Base-by-base conservation (phyloP, 2,797 vertebrate species). In the Gouania willdenowi region DNA sequence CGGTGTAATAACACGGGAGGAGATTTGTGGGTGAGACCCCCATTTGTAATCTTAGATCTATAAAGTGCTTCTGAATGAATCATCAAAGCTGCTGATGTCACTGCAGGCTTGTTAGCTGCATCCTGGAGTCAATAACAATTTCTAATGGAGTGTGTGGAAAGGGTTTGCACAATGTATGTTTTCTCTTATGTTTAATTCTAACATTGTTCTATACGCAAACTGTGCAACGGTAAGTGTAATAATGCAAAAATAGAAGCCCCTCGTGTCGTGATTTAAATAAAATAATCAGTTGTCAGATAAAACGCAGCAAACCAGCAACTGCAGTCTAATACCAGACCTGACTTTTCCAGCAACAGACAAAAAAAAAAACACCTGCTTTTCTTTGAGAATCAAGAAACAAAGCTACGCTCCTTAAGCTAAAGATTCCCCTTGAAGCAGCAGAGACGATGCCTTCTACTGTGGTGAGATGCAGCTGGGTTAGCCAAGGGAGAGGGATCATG, bases 401-500 rank as follows among this genome's bases (percentile, higher is more conserved):
- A 33, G 63, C 6, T n/a, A n/a, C n/a, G 53, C 37, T 38, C 42
- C 58, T 80, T 45, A 56, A 71, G 79, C 73, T 58, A 60, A 76
- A 71, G 67, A 78, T 80, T 79, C 63, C 54, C 65, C 72, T 15
- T 71, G 79, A 82, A 84, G 79, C 69, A 68, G 74, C 71, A 60
- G 56, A 73, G 38, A 77, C 47, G 65, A 70, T 68, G 66, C 62
- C 45, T 63, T 76, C 50, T 60, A 65, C 59, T 5, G 28, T 7
- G 17, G 53, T 40, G 69, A 73, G 63, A 69, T 67, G 66, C 48
- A 43, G 68, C 68, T 75, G 35, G 1, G 71, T 64, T 71, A 64
- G 77, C 84, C 84, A 56, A 57, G 66, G 77, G 83, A 85, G 80
- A 82, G 79, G 76, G 77, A 86, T 86, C 83, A 84, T 83, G 77